Percentiles rank a stretch among this genome's conserved stretches.
Evolutionary conservation across 2,113 vertebrate species (phyloP).

Genomic region (Erythrocebus patas): DNA sequence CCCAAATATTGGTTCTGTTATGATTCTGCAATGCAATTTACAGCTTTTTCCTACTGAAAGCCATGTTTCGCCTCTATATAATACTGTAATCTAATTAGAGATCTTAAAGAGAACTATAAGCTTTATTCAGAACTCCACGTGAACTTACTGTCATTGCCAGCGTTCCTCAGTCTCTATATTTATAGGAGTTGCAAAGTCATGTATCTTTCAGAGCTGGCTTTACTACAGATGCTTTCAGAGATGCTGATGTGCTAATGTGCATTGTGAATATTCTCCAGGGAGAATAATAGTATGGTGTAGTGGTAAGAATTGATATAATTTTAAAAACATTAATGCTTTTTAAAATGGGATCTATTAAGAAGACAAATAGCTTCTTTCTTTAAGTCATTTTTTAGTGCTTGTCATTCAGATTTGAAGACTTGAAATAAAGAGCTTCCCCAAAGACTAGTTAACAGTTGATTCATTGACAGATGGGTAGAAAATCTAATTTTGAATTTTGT

Average conservation of each 20-base stretch:
- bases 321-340: background rate
- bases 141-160: accelerated
- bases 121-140: accelerated
- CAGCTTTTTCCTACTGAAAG: background rate
- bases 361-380: background rate
- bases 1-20: background rate
- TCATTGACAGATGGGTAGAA: background rate
- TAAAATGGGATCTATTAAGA: background rate
- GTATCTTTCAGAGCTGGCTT: background rate
- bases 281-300: accelerated
- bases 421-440: background rate
- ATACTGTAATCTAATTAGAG: too few species aligned
- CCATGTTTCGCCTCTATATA: accelerated
- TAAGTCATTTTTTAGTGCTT: background rate
- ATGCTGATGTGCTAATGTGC: accelerated
- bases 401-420: background rate
- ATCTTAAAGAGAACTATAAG: background rate
- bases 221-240: accelerated
- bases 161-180: accelerated
- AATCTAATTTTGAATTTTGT: slow-evolving; percentile 55
- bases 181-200: accelerated
- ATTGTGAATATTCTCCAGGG: background rate
- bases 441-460: background rate
- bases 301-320: background rate
- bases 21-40: background rate